Conservation (phyloP, 2,797 vertebrate species). For the Meriones psammophilus region DNA sequence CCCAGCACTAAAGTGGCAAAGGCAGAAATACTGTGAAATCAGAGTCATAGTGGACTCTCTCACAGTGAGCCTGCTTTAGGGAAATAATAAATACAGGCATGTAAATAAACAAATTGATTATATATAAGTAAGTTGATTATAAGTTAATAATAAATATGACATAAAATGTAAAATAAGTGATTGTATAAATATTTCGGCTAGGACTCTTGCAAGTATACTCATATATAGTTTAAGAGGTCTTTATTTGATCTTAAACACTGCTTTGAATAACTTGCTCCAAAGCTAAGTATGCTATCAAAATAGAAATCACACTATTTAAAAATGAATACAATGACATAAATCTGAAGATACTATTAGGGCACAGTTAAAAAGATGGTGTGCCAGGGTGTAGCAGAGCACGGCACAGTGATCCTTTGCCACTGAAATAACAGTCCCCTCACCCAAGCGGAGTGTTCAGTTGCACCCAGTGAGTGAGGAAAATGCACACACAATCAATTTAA, state of each 20-base stretch:
- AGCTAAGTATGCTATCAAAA: constrained; percentile 1
- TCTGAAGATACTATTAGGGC: neutral
- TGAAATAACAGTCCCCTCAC: constrained; percentile 54
- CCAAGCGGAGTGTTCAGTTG: constrained; percentile 56
- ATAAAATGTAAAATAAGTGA: neutral
- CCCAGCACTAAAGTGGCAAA: neutral
- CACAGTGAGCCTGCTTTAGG: neutral
- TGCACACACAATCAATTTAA: constrained; percentile 63
- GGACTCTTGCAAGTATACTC: neutral
- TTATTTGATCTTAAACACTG: constrained; percentile 11
- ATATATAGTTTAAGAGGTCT: constrained; percentile 16
- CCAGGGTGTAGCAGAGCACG: neutral
- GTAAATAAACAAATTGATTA: neutral
- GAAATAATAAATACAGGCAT: neutral
- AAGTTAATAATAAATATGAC: neutral
- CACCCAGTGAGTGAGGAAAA: constrained; percentile 58
- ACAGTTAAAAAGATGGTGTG: neutral
- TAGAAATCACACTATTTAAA: constrained; percentile 60
- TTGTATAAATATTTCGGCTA: neutral
- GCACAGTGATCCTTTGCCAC: neutral
- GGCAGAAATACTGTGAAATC: neutral
- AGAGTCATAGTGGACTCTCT: neutral
- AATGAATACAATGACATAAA: constrained; percentile 45
- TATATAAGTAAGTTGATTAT: neutral
- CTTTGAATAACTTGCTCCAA: constrained; percentile 19